Conservation (phyloP, 2,113 vertebrate species). For the Mohoua ochrocephala region DNA sequence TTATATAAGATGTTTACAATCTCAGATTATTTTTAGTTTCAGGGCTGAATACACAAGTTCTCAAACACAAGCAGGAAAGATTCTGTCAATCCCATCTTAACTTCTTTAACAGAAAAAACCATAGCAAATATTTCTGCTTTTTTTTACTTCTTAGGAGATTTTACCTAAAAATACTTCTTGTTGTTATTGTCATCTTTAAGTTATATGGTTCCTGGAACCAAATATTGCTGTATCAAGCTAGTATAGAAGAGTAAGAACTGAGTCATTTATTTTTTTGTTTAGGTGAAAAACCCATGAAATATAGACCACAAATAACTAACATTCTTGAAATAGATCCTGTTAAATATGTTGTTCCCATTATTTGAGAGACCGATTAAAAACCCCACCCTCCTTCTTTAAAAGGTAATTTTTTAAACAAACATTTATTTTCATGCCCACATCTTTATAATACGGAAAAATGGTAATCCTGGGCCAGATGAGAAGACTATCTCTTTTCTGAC, state of each 20-base stretch:
- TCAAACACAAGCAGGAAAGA: background rate
- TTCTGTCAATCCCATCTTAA: background rate
- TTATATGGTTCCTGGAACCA: background rate
- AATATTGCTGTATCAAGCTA: background rate
- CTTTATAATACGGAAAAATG: background rate
- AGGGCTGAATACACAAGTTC: background rate
- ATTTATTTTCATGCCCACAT: background rate
- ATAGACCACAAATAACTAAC: background rate
- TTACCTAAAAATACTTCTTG: background rate
- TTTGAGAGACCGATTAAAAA: background rate
- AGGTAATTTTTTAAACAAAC: background rate
- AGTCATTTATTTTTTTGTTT: background rate
- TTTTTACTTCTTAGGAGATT: background rate
- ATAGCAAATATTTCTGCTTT: background rate
- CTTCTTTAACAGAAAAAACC: background rate
- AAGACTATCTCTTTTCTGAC: background rate
- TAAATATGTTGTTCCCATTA: background rate
- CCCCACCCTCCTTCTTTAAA: background rate
- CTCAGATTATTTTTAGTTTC: constrained; percentile 25
- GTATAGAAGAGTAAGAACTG: background rate
- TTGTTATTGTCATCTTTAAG: background rate
- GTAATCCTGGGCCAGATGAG: background rate
- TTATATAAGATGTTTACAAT: constrained; percentile 42
- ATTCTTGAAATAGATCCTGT: background rate
- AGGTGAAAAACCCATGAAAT: background rate